Evolutionary conservation across 2,113 vertebrate genomes (phyloP).

Genomic region (Ptyas mucosa): DNA sequence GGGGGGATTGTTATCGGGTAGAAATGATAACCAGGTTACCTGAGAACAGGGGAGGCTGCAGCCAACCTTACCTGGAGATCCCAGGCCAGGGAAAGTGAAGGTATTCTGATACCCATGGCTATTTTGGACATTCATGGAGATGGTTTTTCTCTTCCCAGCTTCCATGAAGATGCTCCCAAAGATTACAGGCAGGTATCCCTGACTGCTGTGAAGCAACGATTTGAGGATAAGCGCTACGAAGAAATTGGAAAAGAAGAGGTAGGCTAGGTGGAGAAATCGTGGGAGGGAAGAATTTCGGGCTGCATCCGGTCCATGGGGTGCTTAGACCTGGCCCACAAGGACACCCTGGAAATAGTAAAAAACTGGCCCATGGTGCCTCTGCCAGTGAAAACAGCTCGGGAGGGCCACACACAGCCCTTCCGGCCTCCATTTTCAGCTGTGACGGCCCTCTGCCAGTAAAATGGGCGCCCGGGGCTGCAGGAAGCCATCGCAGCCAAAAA

Average conservation of each 20-base stretch:
- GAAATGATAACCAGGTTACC: background rate
- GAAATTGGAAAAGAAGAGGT: conserved; percentile 89
- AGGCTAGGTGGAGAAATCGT: background rate
- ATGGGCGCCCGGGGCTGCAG: too few species aligned
- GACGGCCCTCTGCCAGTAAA: too few species aligned
- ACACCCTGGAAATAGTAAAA: too few species aligned
- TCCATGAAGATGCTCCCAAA: conserved; percentile 87
- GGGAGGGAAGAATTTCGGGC: background rate
- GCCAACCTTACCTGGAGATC: background rate
- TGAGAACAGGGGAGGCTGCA: background rate
- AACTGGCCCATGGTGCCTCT: too few species aligned
- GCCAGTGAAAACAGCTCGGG: too few species aligned
- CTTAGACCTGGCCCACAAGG: too few species aligned
- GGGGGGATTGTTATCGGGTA: background rate
- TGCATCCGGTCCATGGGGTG: too few species aligned
- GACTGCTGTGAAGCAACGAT: conserved; percentile 91
- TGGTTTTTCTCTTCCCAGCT: conserved; percentile 66
- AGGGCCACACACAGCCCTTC: too few species aligned
- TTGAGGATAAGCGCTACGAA: conserved; percentile 86
- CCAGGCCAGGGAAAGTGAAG: background rate
- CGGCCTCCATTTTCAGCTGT: too few species aligned
- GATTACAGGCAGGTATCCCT: conserved; percentile 91
- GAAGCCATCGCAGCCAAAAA: too few species aligned
- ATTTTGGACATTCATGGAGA: background rate
- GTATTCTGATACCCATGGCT: background rate